Evolutionary conservation across 92 coral and sea anemone species (phyloP), one percentile per base, ranked within the genome.

Genomic region (Epizoanthus stellaris): DNA sequence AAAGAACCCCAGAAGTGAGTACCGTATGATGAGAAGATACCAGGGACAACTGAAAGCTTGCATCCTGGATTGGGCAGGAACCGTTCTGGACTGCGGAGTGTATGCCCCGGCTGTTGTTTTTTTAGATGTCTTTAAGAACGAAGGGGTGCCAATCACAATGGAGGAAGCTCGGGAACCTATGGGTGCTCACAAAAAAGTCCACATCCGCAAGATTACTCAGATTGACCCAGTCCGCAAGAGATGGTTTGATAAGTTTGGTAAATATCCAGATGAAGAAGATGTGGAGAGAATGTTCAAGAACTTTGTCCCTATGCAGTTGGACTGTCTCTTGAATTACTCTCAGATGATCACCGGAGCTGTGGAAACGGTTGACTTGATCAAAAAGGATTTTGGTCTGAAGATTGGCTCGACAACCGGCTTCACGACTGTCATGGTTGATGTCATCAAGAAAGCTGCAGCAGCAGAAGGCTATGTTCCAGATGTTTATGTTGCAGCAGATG

Each of bases 401-500:
- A 97, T 97, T 52, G 99, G 99, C 30, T 95, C 99, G 25, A 95
- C 98, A 1, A 97, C 99, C 7, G 99, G 99, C 4, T 97, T 97
- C 81, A 97, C 99, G 12, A 89, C 89, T 21, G 91, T 92, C 17
- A 97, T 97, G 99, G 86, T 97, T 6, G 95, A 97, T 49, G 74
- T 95, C 0, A 86, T 97, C 2, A 97, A 97, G 70, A 74, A 76
- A 40, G 88, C 94, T 12, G 98, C 99, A 1, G 93, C 99, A 0
- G 88, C 88, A 4, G 84, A 97, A 70, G 99, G 99, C 38, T 97
- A 97, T 23, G 66, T 70, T 21, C 99, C 99, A 34, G 98, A 97
- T 89, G 91, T 93, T n/a, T 97, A 95, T 81, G 99, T 97, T 25
- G 98, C 99, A 20, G 98, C 99, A n/a, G 99, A 97, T 68, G 93